Evolutionary conservation across 2,797 vertebrate genomes (phyloP), one percentile per base, ranked within the genome.

Genomic region (Chaenodraco wilsoni): DNA sequence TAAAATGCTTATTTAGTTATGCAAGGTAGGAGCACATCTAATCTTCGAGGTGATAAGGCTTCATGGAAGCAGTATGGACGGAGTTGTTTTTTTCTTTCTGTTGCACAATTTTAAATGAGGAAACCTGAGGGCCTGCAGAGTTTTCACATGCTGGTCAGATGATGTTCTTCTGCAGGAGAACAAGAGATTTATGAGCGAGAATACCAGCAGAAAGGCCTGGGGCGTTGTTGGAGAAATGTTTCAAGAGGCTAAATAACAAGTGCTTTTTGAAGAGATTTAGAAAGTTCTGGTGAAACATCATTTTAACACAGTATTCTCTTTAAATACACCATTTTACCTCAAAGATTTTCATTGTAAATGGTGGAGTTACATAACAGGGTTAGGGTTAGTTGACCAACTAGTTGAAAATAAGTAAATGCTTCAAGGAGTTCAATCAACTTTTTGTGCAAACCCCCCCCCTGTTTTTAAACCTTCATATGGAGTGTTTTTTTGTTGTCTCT

Each of bases 101-200:
- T 82, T 88, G 62, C 78, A 65, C 72, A 76, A 52, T 49, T 37
- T 45, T 14, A 41, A 51, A 23, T 3, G 0, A 23, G 13, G 31
- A 31, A 56, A 59, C 21, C 40, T 6, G 41, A 21, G 43, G 41
- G 58, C 19, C 37, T 55, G 45, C 27, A 2, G 45, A 11, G 68
- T 49, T 54, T 81, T 82, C 87, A 90, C 82, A 81, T 82, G 81
- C 44, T 10, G 52, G 49, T 90, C 88, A 87, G 89, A 85, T 89
- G 86, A 83, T 82, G 64, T 10, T 68, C 43, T 2, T 19, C 21
- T 59, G 48, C 10, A 60, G 12, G 45, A 75, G 37, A 52, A 58
- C 3, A 10, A n/a, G 40, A 9, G 51, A 45, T 52, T 63, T 13
- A 57, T 12, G 0, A 46, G 0, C 4, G 43, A 10, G 33, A 15